A percentile compares a stretch with the other conserved stretches of the same genome.
Conservation (phyloP, 1,140 invertebrate species). For the Adoxophyes honmai region DNA sequence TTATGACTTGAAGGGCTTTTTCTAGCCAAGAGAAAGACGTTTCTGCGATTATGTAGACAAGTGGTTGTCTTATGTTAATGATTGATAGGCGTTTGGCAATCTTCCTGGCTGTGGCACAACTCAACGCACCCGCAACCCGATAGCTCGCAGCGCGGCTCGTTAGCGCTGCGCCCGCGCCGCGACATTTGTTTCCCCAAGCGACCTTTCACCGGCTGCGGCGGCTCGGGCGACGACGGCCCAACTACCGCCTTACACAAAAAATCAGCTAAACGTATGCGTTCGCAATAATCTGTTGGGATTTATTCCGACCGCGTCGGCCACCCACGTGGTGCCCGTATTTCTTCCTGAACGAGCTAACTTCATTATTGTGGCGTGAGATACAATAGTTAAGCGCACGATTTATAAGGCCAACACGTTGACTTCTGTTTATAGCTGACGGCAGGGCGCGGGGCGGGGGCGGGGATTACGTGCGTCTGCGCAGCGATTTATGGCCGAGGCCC, state of each 20-base stretch:
- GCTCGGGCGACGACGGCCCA: conserved; percentile 46
- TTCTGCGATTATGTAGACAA: no score
- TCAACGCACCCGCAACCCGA: conserved; percentile 40
- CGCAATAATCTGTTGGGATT: conserved; percentile 63
- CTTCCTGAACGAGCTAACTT: conserved; percentile 74
- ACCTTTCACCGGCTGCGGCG: conserved; percentile 60
- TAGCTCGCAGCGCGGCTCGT: conserved; percentile 22
- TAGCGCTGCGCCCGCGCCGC: conserved; percentile 22
- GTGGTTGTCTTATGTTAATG: no score
- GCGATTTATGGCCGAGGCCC: conserved; percentile 68
- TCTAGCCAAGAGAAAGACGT: no score
- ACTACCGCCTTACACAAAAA: conserved; percentile 59
- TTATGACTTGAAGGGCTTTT: no score
- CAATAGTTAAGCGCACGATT: conserved; percentile 76
- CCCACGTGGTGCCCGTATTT: conserved; percentile 71
- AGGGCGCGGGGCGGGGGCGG: conserved; percentile 55
- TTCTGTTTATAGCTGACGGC: conserved; percentile 73
- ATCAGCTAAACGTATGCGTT: conserved; percentile 54
- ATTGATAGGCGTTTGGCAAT: no score
- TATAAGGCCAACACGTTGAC: conserved; percentile 75
- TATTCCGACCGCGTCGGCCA: conserved; percentile 58
- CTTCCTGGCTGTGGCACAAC: no score
- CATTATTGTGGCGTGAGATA: conserved; percentile 76
- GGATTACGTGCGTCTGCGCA: conserved; percentile 68
- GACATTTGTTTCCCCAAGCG: conserved; percentile 63